Evolutionary conservation across 2,113 vertebrate species (phyloP).

Genomic region (Gymnogyps californianus): DNA sequence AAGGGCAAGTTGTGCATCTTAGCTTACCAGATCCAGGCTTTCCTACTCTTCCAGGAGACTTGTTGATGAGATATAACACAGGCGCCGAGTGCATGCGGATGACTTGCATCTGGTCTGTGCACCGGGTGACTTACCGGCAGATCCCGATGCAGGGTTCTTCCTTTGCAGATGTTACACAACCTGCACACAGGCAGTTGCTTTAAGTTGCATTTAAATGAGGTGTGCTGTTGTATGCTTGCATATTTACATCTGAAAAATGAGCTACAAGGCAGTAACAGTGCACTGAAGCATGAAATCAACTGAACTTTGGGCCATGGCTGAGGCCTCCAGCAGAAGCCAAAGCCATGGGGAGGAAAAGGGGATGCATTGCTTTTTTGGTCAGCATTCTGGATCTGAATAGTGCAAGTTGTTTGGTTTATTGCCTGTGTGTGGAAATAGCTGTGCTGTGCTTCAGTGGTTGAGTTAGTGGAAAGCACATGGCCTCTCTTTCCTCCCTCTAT

Average conservation of each 20-base stretch:
- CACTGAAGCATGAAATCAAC: not conserved
- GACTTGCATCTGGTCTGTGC: not conserved
- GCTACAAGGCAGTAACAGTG: not conserved
- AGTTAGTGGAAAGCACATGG: not conserved
- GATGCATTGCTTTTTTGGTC: not conserved
- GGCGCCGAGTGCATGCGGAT: not conserved
- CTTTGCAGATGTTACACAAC: conserved; percentile 37
- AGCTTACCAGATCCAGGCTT: not conserved
- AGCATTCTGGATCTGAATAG: not conserved
- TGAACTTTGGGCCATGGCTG: not conserved
- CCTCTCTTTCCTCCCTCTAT: not conserved
- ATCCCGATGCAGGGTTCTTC: not conserved
- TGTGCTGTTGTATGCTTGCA: not conserved
- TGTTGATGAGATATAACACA: not conserved
- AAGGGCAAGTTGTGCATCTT: not conserved
- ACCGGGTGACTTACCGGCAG: accelerated
- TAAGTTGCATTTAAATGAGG: not conserved
- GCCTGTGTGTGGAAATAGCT: not conserved
- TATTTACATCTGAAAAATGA: not conserved
- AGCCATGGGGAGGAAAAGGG: not conserved
- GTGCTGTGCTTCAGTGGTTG: not conserved
- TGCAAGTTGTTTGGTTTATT: not conserved
- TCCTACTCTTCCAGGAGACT: not conserved
- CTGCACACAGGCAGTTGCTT: not conserved
- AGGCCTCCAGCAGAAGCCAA: not conserved